Evolutionary conservation across 2,797 vertebrate genomes (phyloP).

Genomic region (Artibeus jamaicensis): DNA sequence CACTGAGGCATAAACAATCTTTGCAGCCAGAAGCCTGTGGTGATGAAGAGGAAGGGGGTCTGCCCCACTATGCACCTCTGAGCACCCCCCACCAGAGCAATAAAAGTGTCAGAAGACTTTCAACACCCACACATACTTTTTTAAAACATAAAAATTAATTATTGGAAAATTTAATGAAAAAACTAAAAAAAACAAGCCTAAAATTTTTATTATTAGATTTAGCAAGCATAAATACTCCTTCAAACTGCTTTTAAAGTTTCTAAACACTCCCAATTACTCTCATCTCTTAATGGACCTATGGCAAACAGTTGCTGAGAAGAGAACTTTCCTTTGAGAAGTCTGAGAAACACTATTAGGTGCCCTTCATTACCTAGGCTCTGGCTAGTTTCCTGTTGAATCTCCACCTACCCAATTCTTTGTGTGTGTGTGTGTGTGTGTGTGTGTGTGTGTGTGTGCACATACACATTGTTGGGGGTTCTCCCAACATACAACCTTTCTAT

Average conservation of each 20-base stretch:
- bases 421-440: too few relatives aligned
- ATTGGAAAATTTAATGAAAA: not conserved
- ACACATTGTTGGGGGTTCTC: not conserved
- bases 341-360: not conserved
- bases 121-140: not conserved
- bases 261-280: not conserved
- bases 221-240: not conserved
- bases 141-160: not conserved
- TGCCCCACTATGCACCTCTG: constrained; percentile 91
- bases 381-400: not conserved
- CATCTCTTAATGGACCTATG: not conserved
- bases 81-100: constrained; percentile 33
- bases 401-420: not conserved
- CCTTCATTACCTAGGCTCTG: not conserved
- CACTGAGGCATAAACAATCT: constrained; percentile 92
- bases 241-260: not conserved
- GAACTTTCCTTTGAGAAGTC: not conserved
- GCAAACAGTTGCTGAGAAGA: not conserved
- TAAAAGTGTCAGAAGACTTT: constrained; percentile 54
- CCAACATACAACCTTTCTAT: not conserved
- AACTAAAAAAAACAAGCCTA: not conserved
- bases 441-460: too few relatives aligned
- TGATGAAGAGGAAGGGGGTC: constrained; percentile 92
- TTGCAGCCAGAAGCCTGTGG: constrained; percentile 94
- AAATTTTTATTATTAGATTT: not conserved